Evolutionary conservation across 92 coral and sea anemone genomes (phyloP).

Genomic region (Actinostola sp.): DNA sequence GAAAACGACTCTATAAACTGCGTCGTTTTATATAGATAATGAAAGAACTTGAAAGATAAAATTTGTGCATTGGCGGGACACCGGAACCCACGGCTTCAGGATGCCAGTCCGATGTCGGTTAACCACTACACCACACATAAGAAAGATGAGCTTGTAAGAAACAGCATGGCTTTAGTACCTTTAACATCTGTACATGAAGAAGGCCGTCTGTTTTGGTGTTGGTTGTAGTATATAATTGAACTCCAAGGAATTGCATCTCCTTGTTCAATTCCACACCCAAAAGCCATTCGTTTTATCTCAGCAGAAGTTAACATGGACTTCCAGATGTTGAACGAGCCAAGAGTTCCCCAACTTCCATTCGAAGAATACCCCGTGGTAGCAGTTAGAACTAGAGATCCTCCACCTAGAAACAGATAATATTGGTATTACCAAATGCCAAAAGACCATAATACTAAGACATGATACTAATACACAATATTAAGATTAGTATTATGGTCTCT

Average conservation of each 20-base stretch:
- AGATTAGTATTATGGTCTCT: too few relatives aligned
- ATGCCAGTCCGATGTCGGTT: too few relatives aligned
- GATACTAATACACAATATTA: too few relatives aligned
- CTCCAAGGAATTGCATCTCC: conserved; percentile 52
- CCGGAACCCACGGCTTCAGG: too few relatives aligned
- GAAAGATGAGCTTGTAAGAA: not conserved
- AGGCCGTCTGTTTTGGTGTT: not conserved
- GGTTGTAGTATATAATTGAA: not conserved
- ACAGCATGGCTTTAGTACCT: not conserved
- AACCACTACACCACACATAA: too few relatives aligned
- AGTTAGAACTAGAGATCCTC: not conserved
- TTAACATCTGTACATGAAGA: conserved; percentile 1
- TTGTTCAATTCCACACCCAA: conserved; percentile 45
- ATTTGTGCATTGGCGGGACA: too few relatives aligned
- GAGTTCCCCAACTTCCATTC: not conserved
- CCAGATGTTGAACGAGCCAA: conserved; percentile 52
- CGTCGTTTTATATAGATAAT: too few relatives aligned
- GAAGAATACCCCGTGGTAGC: not conserved
- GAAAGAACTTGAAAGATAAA: too few relatives aligned
- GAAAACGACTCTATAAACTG: too few relatives aligned
- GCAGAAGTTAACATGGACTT: conserved; percentile 3
- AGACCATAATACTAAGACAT: too few relatives aligned
- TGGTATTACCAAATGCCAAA: too few relatives aligned
- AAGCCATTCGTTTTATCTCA: conserved; percentile 54
- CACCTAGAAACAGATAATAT: not conserved